phyloP scores from a whole-genome alignment of 2,797 vertebrate species.

The Scyliorhinus canicula region DNA sequence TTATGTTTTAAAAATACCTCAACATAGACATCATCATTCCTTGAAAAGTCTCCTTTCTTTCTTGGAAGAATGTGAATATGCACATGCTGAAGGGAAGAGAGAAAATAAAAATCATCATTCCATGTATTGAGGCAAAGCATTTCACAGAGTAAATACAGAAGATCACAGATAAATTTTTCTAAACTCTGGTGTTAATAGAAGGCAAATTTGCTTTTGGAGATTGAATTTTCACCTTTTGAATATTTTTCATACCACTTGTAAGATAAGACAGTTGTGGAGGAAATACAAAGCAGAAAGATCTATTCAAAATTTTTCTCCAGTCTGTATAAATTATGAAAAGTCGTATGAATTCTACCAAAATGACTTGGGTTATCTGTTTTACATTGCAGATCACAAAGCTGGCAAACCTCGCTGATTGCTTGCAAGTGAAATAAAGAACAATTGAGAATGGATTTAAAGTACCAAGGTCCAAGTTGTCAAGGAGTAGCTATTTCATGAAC shows the following conservation, averaged over 20 bases:
- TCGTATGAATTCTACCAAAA: neutral
- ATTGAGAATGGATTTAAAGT: neutral
- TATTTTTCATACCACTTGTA: neutral
- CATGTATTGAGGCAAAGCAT: neutral
- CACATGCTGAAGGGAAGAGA: constrained; percentile 66
- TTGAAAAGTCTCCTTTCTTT: constrained; percentile 67
- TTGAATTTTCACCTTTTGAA: neutral
- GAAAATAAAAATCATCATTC: constrained; percentile 41
- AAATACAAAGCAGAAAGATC: neutral
- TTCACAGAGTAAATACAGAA: constrained; percentile 35
- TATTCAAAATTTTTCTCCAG: neutral
- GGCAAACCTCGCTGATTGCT: neutral
- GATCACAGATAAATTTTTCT: constrained; percentile 12
- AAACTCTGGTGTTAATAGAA: neutral
- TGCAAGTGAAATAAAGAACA: neutral
- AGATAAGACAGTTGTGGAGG: neutral
- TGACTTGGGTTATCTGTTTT: neutral
- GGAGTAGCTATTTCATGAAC: neutral
- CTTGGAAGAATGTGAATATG: constrained; percentile 74
- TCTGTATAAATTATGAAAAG: neutral
- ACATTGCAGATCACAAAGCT: too few relatives aligned
- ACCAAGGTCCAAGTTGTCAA: neutral
- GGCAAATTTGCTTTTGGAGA: constrained; percentile 9
- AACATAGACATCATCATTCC: constrained; percentile 69
- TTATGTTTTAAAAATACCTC: constrained; percentile 50